These are phyloP conservation scores for Drosophila pruinosa DNA, from an alignment of 1,140 invertebrate genomes.

Conservation along the genomic window DNA sequence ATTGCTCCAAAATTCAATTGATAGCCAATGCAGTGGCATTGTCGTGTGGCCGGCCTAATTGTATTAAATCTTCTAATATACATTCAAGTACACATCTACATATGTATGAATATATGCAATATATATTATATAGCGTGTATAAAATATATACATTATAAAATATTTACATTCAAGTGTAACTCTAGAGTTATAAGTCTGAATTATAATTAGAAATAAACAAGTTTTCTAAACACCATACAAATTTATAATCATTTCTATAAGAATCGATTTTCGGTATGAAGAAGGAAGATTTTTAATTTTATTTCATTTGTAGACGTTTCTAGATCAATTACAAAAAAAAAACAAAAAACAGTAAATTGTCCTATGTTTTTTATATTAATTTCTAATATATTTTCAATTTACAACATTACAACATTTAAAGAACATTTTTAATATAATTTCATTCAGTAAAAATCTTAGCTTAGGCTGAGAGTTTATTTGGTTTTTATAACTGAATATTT, in stretches of 20 bases:
- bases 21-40: constrained; percentile 4
- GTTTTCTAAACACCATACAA: constrained; percentile 37
- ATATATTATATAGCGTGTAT: constrained; percentile 20
- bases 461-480: too few relatives aligned
- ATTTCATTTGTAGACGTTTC: too few relatives aligned
- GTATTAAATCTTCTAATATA: constrained; percentile 28
- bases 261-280: too few relatives aligned
- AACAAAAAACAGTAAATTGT: too few relatives aligned
- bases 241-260: neutral
- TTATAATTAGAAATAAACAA: constrained; percentile 66
- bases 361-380: too few relatives aligned
- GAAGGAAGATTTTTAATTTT: too few relatives aligned
- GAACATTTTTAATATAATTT: too few relatives aligned
- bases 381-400: too few relatives aligned
- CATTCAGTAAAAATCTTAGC: too few relatives aligned
- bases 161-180: constrained; percentile 65
- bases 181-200: constrained; percentile 79
- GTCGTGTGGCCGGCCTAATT: constrained; percentile 4
- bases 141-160: constrained; percentile 8
- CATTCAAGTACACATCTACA: constrained; percentile 16
- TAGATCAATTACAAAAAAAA: too few relatives aligned
- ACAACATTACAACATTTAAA: too few relatives aligned
- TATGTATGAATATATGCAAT: constrained; percentile 22
- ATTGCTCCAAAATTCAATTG: neutral
- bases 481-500: too few relatives aligned